Conservation (phyloP, 2,797 vertebrate species). For the Clarias platycephalus region DNA sequence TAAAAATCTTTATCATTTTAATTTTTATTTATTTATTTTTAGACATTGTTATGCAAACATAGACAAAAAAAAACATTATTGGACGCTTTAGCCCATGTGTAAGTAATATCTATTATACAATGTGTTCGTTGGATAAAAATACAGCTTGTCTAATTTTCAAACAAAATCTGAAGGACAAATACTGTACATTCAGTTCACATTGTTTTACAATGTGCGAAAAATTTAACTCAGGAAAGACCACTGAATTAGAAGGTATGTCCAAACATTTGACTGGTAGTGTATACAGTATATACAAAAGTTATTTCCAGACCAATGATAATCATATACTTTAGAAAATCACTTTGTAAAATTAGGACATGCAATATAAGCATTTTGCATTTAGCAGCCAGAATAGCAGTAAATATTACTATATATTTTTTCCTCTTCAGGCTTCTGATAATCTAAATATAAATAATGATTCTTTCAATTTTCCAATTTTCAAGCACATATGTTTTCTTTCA, state of each 20-base stretch:
- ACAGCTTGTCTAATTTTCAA: background rate
- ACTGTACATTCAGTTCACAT: background rate
- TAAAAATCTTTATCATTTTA: background rate
- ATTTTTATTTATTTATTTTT: too few species aligned
- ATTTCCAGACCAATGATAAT: background rate
- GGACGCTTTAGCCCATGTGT: background rate
- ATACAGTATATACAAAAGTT: too few species aligned
- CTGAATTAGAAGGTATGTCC: too few species aligned
- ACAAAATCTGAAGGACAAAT: background rate
- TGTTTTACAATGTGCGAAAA: too few species aligned
- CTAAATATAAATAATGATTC: background rate
- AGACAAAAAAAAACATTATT: background rate
- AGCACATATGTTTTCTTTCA: slow-evolving; percentile 48
- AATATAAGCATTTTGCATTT: background rate
- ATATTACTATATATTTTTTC: background rate
- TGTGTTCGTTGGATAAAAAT: background rate
- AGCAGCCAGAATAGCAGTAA: background rate
- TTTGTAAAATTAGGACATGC: background rate
- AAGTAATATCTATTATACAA: background rate
- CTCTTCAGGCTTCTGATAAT: background rate
- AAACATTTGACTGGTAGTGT: too few species aligned
- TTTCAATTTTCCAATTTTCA: background rate
- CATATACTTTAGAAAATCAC: background rate
- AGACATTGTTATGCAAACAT: background rate
- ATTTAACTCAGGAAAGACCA: too few species aligned